These are phyloP conservation scores for Terrapene triunguis DNA, from an alignment of 2,113 vertebrate genomes.

Conservation along the genomic window DNA sequence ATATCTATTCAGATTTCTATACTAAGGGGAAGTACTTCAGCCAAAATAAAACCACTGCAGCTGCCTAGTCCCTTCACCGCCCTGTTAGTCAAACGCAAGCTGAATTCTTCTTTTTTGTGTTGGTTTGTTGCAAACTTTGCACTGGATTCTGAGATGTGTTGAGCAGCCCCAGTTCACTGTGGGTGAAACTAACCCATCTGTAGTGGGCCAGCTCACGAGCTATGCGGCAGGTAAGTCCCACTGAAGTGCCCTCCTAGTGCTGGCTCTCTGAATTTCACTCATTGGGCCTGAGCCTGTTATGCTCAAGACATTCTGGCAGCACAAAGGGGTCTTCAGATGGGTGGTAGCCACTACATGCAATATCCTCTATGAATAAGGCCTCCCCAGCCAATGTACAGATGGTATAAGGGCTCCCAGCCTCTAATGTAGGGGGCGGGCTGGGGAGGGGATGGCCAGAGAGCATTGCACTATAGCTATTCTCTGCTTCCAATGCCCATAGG, in stretches of 20 bases:
- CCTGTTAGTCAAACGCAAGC: accelerated
- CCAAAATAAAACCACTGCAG: background rate
- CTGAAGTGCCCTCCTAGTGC: background rate
- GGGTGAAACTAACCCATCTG: background rate
- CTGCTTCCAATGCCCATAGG: background rate
- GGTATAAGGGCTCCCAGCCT: background rate
- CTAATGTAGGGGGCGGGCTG: accelerated
- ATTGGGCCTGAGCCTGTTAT: background rate
- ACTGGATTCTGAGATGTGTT: background rate
- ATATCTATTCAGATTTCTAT: background rate
- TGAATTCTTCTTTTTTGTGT: background rate
- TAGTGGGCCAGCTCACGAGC: background rate
- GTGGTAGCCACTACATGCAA: background rate
- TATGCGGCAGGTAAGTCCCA: background rate
- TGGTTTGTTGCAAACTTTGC: background rate
- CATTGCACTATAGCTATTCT: background rate
- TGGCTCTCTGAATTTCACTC: background rate
- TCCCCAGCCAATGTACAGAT: background rate
- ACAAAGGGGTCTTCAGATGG: background rate
- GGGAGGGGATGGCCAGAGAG: accelerated
- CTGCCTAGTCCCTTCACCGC: background rate
- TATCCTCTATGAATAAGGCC: background rate
- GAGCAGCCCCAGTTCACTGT: background rate
- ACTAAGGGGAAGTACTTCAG: background rate
- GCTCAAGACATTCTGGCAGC: background rate